Base-by-base conservation (phyloP, 2,113 vertebrate genomes). In the Diphyllodes magnificus region DNA sequence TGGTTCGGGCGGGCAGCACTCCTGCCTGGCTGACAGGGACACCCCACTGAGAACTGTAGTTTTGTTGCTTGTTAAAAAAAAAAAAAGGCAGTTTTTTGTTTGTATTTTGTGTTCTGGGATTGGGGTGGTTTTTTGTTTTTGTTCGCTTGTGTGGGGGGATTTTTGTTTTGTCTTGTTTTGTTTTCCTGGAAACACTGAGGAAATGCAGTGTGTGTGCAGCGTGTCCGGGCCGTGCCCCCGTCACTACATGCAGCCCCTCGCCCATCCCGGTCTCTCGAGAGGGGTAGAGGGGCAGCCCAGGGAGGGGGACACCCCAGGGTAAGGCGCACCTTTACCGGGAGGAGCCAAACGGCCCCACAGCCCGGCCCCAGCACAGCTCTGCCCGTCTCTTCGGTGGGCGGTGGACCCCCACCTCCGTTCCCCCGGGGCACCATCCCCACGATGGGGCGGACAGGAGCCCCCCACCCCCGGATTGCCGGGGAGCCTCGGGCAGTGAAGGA, bases 391-490 rank as follows among this genome's bases (percentile, higher is more conserved):
- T 21, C 22, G 56, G 54, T 31, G 23, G 14, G 10, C 18, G 31
- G 14, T 6, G 68, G 15, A 14, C 18, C 31, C 16, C 53, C 65
- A 37, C 3, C 22, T 20, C 49, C 11, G 1, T 24, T 22, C 11
- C 10, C 11, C 15, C 2, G 4, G 42, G 15, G 6, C 15, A 59
- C 28, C 31, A 16, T 44, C 25, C 17, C 28, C 39, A 9, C 16
- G 1, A 8, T 2, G 25, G 47, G 61, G 18, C 56, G 12, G 17
- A 18, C 47, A 6, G 31, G 37, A 70, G 6, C 8, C 10, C 31
- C 4, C 5, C 21, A 24, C 0, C 7, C 16, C 16, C 5, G 14
- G 33, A 8, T 12, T 19, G 27, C 6, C 3, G 19, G 22, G 17
- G 59, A 86, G 7, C 28, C 16, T 66, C 28, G 13, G 45, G 18